Conservation (phyloP, 2,888 invertebrate genomes). For the Dynastes hyllus region DNA sequence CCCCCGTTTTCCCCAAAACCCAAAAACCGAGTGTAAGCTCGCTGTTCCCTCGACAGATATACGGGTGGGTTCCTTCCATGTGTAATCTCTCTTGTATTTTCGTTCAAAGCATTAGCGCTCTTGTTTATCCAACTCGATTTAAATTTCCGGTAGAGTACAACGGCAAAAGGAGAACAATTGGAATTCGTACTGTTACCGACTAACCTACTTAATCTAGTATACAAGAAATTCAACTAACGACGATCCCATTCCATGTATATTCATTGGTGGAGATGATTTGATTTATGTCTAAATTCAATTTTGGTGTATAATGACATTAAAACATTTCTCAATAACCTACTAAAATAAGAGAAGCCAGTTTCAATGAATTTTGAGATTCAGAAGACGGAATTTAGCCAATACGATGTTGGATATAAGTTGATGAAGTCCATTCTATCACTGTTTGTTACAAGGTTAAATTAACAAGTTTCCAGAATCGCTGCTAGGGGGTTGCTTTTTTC, state of each 20-base stretch:
- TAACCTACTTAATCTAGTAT: not conserved
- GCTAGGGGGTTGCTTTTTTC: too few species aligned
- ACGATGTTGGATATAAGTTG: not conserved
- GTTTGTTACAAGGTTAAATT: too few species aligned
- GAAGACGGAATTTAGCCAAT: not conserved
- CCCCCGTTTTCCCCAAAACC: too few species aligned
- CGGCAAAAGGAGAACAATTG: not conserved
- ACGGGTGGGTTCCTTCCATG: not conserved
- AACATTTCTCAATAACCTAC: too few species aligned
- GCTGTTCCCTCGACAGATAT: not conserved
- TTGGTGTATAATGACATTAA: too few species aligned
- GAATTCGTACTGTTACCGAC: not conserved
- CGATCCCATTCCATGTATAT: not conserved
- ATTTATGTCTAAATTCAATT: too few species aligned
- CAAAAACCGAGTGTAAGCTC: too few species aligned
- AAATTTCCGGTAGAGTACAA: not conserved
- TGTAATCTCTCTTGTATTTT: conserved; percentile 8
- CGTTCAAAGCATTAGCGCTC: conserved; percentile 12
- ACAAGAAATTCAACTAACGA: not conserved
- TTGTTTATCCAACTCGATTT: not conserved
- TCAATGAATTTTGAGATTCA: not conserved
- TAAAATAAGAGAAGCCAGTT: too few species aligned
- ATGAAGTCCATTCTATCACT: too few species aligned
- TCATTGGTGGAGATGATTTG: not conserved
- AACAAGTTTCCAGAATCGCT: too few species aligned